These are phyloP conservation scores for Apis mellifera DNA, from an alignment of 1,140 invertebrate species.

Conservation along the genomic window DNA sequence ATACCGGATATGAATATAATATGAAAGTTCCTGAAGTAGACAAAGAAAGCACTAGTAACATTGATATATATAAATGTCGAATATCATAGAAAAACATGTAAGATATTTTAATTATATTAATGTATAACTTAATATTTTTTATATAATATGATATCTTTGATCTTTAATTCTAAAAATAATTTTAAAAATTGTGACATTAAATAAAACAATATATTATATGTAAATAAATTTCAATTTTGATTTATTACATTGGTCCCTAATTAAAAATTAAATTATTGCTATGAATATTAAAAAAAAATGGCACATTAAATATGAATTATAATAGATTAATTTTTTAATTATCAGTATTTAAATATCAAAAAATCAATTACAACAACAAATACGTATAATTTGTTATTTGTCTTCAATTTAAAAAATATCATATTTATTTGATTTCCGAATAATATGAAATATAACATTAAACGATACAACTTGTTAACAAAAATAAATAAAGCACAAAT, in stretches of 20 bases:
- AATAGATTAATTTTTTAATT: slow-evolving; percentile 9
- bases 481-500: slow-evolving; percentile 68
- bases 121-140: neutral
- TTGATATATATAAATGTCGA: neutral
- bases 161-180: neutral
- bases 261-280: slow-evolving; percentile 27
- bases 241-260: slow-evolving; percentile 43
- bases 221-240: slow-evolving; percentile 55
- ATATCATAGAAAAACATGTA: neutral
- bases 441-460: slow-evolving; percentile 39
- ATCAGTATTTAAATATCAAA: slow-evolving; percentile 1
- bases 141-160: neutral
- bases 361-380: slow-evolving; percentile 29
- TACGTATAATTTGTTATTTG: neutral
- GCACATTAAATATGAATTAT: slow-evolving; percentile 45
- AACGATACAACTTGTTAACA: slow-evolving; percentile 50
- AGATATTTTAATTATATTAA: neutral
- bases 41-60: too few species aligned
- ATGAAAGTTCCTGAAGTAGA: neutral
- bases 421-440: slow-evolving; percentile 30
- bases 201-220: slow-evolving; percentile 46
- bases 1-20: neutral
- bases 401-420: slow-evolving; percentile 29
- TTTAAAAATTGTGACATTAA: neutral
- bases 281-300: slow-evolving; percentile 50